Evolutionary conservation across 2,113 vertebrate genomes (phyloP), one percentile per base, ranked within the genome.

Genomic region (Atherinomorus stipes): DNA sequence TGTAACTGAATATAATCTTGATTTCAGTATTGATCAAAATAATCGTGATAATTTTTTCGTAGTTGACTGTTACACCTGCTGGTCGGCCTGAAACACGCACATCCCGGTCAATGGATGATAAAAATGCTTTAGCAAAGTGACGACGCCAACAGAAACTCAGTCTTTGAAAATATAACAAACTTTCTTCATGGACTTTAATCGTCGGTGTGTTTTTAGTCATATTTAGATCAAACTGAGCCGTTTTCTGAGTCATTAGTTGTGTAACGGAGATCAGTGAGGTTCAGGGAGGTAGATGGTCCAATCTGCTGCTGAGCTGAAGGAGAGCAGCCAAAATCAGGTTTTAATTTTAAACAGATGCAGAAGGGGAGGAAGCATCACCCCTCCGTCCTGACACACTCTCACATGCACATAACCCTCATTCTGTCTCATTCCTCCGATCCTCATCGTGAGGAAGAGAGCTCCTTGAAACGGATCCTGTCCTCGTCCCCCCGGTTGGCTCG

Each of bases 281-380:
- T 59, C 21, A 1, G 63, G 18, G 45, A 52, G 25, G 18, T 1
- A 21, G 34, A 26, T 51, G 18, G 31, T 73, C 67, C 83, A 85
- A 21, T 77, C 65, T 75, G 67, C 78, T 56, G 85, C 83, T 84
- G 83, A 69, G 78, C 31, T 42, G 10, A 67, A 7, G 12, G 45
- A 44, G 45, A 0, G 73, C 63, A 16, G 85, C 82, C 80, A 81
- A 79, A 66, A 58, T 16, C 71, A 22, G 59, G 51, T 37, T 78
- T 81, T 58, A 45, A 54, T 73, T 82, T 82, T 72, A 69, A 79
- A 78, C 47, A 15, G 10, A 2, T 47, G 28, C 74, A 57, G 72
- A 53, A 58, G 73, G 81, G 53, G 53, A 84, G 2, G 5, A 49
- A 26, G 8, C 15, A 4, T 11, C 10, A 1, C 18, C 47, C 13